These are phyloP conservation scores for Melanaphis sacchari DNA, from an alignment of 1,140 invertebrate species.

Conservation along the genomic window DNA sequence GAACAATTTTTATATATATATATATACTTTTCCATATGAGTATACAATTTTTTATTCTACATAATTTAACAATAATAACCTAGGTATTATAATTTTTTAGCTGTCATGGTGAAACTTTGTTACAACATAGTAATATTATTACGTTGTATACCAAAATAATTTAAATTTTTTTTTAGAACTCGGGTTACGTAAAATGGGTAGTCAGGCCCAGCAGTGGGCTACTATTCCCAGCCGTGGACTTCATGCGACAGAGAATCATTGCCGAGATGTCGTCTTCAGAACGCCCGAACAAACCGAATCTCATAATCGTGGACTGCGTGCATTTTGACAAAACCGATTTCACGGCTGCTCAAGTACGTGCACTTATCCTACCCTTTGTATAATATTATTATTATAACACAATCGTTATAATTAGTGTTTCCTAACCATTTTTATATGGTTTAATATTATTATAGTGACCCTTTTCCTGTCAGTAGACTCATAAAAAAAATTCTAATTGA, in stretches of 20 bases:
- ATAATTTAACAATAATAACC: neutral
- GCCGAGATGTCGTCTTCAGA: neutral
- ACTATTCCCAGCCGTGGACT: conserved; percentile 74
- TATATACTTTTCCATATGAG: too few species aligned
- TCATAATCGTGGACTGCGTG: conserved; percentile 67
- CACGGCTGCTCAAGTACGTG: conserved; percentile 65
- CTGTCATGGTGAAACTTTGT: neutral
- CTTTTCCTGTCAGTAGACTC: too few species aligned
- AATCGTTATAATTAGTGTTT: neutral
- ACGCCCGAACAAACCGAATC: neutral
- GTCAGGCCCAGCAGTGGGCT: conserved; percentile 71
- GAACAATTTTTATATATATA: too few species aligned
- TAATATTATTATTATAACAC: neutral
- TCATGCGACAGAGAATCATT: conserved; percentile 66
- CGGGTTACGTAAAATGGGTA: conserved; percentile 62
- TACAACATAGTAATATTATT: neutral
- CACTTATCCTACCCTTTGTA: neutral
- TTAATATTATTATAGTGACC: neutral
- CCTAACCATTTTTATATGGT: neutral
- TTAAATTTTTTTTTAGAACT: conserved; percentile 50
- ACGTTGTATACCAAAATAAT: neutral
- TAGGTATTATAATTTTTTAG: neutral
- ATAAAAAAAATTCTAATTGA: too few species aligned
- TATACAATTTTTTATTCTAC: neutral
- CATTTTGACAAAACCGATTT: conserved; percentile 68